Evolutionary conservation across 2,797 vertebrate genomes (phyloP), one percentile per base, ranked within the genome.

Genomic region (Sarcoramphus papa): DNA sequence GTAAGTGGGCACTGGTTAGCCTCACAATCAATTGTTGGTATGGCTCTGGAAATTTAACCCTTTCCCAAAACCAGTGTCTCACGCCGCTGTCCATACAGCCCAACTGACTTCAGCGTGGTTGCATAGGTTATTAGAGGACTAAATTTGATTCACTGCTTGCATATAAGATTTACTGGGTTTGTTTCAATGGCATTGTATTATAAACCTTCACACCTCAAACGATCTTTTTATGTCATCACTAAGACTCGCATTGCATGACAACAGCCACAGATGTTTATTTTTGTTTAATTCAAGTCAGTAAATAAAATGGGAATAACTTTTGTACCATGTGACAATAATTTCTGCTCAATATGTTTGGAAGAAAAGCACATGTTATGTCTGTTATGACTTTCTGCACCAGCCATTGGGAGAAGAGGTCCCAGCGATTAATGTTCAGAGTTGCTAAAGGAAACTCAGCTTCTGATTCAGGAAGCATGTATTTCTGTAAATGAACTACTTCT

Each of bases 231-330:
- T 3, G 1, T 92, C 87, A 90, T 93, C 74, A 57, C 33, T 74
- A 82, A 92, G 89, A 73, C 79, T 94, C 19, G 10, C 70, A 64
- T 92, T 93, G 81, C 1, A 3, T 92, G 95, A 80, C 63, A 75
- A 33, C 6, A 3, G 87, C 94, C 85, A 78, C 3, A 1, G 57
- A 96, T 74, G 90, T 90, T 97, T 31, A 10, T 21, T 40, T 95
- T 90, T 98, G 76, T 96, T 94, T 95, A 93, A 96, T 75, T 96
- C 86, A 96, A 86, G 81, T 88, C 95, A 75, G 81, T 87, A 96
- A 97, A 98, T 97, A 96, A 98, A 97, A 96, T 64, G 25, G 86
- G 69, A 97, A 72, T 84, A 63, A 96, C 76, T 80, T 91, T 92
- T 93, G 72, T 97, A 95, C 70, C 86, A 86, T 40, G 33, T 89